Evolutionary conservation across 2,797 vertebrate species (phyloP).

Genomic region (Karalla daura): DNA sequence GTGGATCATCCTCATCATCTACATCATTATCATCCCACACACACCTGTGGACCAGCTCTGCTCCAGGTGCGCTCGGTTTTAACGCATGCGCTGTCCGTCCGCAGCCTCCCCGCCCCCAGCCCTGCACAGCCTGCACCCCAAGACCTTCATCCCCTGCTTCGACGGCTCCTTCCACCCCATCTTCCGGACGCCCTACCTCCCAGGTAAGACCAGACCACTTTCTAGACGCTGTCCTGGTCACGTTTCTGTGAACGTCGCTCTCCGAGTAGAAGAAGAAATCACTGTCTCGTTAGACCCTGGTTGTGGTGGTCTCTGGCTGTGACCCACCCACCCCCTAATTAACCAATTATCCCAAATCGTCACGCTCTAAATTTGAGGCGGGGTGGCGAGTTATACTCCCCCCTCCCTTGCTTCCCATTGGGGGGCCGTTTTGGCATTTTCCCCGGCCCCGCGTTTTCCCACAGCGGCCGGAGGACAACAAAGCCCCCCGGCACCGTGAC

Average conservation of each 20-base stretch:
- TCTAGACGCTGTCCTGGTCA: background rate
- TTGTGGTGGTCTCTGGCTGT: constrained; percentile 82
- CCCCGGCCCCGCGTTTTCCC: constrained; percentile 87
- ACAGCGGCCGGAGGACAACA: constrained; percentile 87
- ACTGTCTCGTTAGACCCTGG: constrained; percentile 93
- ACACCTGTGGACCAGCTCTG: too few relatives aligned
- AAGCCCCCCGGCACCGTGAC: constrained; percentile 91
- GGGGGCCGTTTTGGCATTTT: constrained; percentile 84
- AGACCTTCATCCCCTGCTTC: constrained; percentile 94
- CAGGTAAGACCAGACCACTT: constrained; percentile 88
- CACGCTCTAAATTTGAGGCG: constrained; percentile 89
- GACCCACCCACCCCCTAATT: constrained; percentile 87
- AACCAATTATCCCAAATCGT: constrained; percentile 95
- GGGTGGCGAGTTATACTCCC: constrained; percentile 69
- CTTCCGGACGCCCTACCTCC: constrained; percentile 94
- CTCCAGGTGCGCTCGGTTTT: background rate
- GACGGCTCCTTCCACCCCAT: constrained; percentile 95
- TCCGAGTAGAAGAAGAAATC: constrained; percentile 89
- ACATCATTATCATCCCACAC: too few relatives aligned
- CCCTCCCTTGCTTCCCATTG: constrained; percentile 72
- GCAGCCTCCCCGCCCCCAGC: constrained; percentile 84
- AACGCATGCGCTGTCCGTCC: constrained; percentile 37
- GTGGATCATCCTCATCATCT: constrained; percentile 47
- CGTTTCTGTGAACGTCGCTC: too few relatives aligned
- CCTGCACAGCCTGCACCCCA: constrained; percentile 86